Base-by-base conservation (phyloP, 2,113 vertebrate species). In the Dendropsophus ebraccatus region DNA sequence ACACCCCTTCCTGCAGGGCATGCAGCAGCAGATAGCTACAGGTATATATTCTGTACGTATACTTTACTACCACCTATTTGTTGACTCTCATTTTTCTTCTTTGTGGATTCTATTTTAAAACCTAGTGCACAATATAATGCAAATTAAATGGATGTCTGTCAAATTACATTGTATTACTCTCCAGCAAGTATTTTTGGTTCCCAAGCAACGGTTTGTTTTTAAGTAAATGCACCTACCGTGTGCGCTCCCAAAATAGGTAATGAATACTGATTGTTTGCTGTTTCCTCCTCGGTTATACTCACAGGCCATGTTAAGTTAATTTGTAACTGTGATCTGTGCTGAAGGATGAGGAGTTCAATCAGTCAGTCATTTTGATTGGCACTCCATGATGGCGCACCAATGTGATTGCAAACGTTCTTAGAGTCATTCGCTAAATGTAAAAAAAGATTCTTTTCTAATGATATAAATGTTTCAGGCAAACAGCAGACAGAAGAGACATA, bases 291-390 rank as follows among this genome's bases (percentile, higher is more conserved):
- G n/a, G 12, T 54, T 21, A 35, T 35, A 56, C 75, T 77, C 8
- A 77, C 1, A 28, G 49, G 25, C 28, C 74, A 35, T 77, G 47
- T 35, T 35, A 77, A 35, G 74, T 77, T 28, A 79, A 41, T 62
- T 41, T 79, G 28, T 79, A 41, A 17, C 56, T 13, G 30, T 58
- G 4, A 60, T 35, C 10, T 37, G 25, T 16, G 52, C 2, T 5
- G 11, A 35, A 8, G 50, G 50, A 58, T 78, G 21, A 35, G 50
- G 2, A 35, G 4, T 41, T 41, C 41, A 19, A 21, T 78, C 76
- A 19, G 32, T 78, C 76, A 37, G 30, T 78, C 76, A 78, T 56
- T 54, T 32, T 37, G 76, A 79, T 41, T n/a, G 76, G 23, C 12
- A 16, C 52, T 14, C 37, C 4, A 41, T 41, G 3, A 41, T 41